These are phyloP conservation scores for Trachelus stipa DNA, from an alignment of 2,888 invertebrate genomes.

Conservation along the genomic window DNA sequence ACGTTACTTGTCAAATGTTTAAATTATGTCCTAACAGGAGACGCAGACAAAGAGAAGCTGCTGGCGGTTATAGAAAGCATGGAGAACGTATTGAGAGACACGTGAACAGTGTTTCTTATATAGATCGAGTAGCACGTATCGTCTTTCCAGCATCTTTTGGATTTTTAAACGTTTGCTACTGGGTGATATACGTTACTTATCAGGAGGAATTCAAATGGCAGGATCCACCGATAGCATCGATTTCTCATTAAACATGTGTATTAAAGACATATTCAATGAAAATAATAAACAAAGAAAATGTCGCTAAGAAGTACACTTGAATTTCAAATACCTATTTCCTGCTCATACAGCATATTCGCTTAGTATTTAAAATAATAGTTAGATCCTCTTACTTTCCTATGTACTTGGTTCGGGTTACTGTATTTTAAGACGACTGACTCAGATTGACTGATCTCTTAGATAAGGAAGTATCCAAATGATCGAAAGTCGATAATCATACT, in stretches of 20 bases:
- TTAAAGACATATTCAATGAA: background rate
- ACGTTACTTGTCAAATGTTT: background rate
- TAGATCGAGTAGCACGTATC: slow-evolving; percentile 84
- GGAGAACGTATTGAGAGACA: slow-evolving; percentile 70
- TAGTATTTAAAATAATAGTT: background rate
- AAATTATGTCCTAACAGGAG: slow-evolving; percentile 63
- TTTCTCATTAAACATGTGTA: slow-evolving; percentile 65
- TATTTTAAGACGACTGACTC: background rate
- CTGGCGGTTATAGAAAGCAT: slow-evolving; percentile 58
- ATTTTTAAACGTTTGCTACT: slow-evolving; percentile 88
- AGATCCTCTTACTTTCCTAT: background rate
- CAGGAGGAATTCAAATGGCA: slow-evolving; percentile 82
- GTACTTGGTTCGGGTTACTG: background rate
- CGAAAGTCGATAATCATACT: background rate
- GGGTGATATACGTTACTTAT: slow-evolving; percentile 86
- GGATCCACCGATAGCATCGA: slow-evolving; percentile 73
- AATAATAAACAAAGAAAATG: background rate
- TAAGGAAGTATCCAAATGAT: background rate
- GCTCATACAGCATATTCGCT: background rate
- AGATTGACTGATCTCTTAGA: background rate
- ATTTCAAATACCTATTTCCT: background rate
- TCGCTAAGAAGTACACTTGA: background rate
- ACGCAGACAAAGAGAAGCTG: slow-evolving; percentile 80
- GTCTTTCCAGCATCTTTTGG: slow-evolving; percentile 89
- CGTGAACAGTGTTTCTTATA: slow-evolving; percentile 88